Evolutionary conservation across 2,888 invertebrate species (phyloP).

Genomic region (Scaeva pyrastri): DNA sequence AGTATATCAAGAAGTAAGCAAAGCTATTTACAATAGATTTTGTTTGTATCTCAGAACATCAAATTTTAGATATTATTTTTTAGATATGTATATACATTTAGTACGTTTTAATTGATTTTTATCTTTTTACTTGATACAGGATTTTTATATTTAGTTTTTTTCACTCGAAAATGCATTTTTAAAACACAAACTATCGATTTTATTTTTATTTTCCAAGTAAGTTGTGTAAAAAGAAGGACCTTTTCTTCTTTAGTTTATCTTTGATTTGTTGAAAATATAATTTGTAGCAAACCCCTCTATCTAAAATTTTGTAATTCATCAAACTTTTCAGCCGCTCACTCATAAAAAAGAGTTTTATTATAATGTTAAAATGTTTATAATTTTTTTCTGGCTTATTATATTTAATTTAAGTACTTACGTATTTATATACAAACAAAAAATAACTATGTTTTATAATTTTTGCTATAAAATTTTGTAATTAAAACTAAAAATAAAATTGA

Average conservation of each 20-base stretch:
- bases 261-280: background rate
- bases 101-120: background rate
- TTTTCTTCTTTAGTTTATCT: background rate
- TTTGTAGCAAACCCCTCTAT: too few species aligned
- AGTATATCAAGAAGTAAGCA: background rate
- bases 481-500: background rate
- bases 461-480: background rate
- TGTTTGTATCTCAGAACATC: background rate
- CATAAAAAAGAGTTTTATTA: background rate
- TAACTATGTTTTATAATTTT: background rate
- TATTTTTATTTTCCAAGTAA: background rate
- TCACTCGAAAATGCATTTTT: background rate
- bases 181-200: background rate
- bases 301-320: background rate
- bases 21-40: conserved; percentile 11
- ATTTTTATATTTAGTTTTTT: background rate
- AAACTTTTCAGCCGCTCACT: background rate
- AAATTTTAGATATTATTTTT: background rate
- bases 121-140: background rate
- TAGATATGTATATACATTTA: conserved; percentile 3
- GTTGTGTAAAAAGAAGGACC: background rate
- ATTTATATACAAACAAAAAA: background rate
- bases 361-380: background rate
- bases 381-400: background rate
- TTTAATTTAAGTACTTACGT: too few species aligned